Base-by-base conservation (phyloP, 2,888 invertebrate genomes). In the Drosophila algonquin region DNA sequence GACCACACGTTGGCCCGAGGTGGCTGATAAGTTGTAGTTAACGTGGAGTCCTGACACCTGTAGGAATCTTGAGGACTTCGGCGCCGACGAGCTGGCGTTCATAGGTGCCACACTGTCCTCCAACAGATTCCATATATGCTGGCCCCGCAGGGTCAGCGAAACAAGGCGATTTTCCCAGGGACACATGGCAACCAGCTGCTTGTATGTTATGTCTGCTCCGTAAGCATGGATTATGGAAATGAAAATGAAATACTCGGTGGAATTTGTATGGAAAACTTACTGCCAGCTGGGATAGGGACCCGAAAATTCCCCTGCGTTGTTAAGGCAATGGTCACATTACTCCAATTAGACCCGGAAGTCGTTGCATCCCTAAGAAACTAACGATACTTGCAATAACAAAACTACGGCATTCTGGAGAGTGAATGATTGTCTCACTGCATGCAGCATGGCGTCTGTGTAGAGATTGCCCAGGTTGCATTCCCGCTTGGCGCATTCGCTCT, bases 81-180 rank as follows among this genome's bases (percentile, higher is more conserved):
- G 85, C 1, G 46, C 47, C 0, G 60, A 24, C 0, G 60, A 52
- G 27, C 52, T 82, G 7, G 54, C 14, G 12, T 84, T 84, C 84
- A 90, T 89, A 4, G 81, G n/a, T 0, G 80, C 79, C 3, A 94
- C 93, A 2, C 94, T 93, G 83, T 93, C 93, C 90, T 95, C 95
- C 0, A 95, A 93, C 24, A 95, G 94, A 63, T 94, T 93, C 63
- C 93, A 90, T 10, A 97, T 90, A 80, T 94, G 91, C 60, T 92
- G 91, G 0, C 97, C 97, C 58, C 93, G 92, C 58, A 97, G 89
- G 73, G 95, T 95, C 56, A 96, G 94, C n/a, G 95, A 93, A 82
- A 96, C 95, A 65, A 97, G 93, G 60, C 94, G 94, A 92, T 97
- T 97, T 83, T 94, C 94, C 90, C 97, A 97, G 1, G 97, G 97